These are phyloP conservation scores for Penaeus indicus DNA, from an alignment of 1,140 invertebrate genomes.

Conservation along the genomic window DNA sequence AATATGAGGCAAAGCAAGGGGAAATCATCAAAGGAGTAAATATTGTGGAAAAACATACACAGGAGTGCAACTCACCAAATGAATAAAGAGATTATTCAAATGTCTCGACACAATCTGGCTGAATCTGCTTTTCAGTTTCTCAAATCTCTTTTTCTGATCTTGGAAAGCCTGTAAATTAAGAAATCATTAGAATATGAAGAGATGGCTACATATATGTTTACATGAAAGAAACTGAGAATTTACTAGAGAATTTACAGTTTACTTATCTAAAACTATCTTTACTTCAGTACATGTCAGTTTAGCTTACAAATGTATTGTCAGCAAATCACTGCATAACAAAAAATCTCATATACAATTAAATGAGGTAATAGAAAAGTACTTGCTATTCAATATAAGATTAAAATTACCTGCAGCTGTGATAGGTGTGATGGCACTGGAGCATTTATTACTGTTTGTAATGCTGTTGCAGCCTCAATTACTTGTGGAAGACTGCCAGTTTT, in stretches of 20 bases:
- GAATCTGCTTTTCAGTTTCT: slow-evolving; percentile 88
- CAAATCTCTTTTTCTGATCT: slow-evolving; percentile 88
- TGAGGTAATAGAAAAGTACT: no score
- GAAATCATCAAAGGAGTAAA: neutral
- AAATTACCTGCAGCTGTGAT: slow-evolving; percentile 47
- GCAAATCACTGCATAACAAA: neutral
- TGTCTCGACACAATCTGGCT: slow-evolving; percentile 86
- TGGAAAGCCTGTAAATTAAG: slow-evolving; percentile 77
- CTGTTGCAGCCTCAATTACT: slow-evolving; percentile 84
- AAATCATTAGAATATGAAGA: neutral
- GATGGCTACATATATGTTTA: no score
- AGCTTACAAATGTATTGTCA: no score
- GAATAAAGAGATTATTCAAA: slow-evolving; percentile 93
- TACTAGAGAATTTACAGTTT: no score
- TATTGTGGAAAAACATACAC: slow-evolving; percentile 25
- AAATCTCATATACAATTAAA: slow-evolving; percentile 22
- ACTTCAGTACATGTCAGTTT: neutral
- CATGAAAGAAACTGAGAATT: no score
- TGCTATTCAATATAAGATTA: slow-evolving; percentile 68
- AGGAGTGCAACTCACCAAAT: slow-evolving; percentile 76
- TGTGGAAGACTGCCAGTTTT: slow-evolving; percentile 81
- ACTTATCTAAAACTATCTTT: neutral
- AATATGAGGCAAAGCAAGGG: no score
- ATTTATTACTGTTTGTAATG: slow-evolving; percentile 83
- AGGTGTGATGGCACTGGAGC: slow-evolving; percentile 69